These are phyloP conservation scores for Gadopsis marmoratus DNA, from an alignment of 2,797 vertebrate species.

Conservation along the genomic window DNA sequence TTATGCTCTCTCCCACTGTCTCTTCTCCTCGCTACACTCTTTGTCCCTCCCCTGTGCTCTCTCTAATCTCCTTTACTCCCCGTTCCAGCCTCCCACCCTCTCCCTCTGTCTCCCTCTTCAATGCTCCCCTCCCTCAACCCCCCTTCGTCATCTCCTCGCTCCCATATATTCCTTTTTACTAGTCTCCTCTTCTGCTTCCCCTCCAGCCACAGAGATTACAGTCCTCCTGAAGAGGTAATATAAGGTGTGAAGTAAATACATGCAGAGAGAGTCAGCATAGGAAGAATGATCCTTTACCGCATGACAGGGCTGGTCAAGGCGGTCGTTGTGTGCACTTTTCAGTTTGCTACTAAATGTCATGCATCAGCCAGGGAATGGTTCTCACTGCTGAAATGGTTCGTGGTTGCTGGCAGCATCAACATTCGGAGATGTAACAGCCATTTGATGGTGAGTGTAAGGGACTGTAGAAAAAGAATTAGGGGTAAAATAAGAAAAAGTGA, in stretches of 20 bases:
- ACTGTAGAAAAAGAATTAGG: neutral
- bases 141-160: constrained; percentile 21
- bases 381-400: constrained; percentile 40
- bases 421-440: constrained; percentile 35
- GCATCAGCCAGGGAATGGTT: constrained; percentile 30
- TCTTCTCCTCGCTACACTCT: constrained; percentile 21
- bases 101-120: constrained; percentile 27
- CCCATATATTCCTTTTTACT: constrained; percentile 12
- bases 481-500: neutral
- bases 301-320: constrained; percentile 33
- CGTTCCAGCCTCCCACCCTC: constrained; percentile 44
- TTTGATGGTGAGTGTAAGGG: constrained; percentile 37
- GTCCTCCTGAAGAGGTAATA: constrained; percentile 35
- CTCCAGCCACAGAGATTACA: constrained; percentile 47
- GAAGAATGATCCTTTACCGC: constrained; percentile 49
- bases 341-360: constrained; percentile 56
- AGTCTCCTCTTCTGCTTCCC: constrained; percentile 19
- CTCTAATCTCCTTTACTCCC: constrained; percentile 66
- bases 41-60: constrained; percentile 38
- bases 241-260: constrained; percentile 43
- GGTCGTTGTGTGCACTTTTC: constrained; percentile 38
- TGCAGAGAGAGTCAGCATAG: constrained; percentile 28
- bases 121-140: constrained; percentile 24
- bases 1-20: constrained; percentile 32
- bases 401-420: constrained; percentile 47